Percentiles rank a stretch among this genome's conserved stretches.
Evolutionary conservation across 2,113 vertebrate genomes (phyloP).

Genomic region (Genyomyrus donnyi): DNA sequence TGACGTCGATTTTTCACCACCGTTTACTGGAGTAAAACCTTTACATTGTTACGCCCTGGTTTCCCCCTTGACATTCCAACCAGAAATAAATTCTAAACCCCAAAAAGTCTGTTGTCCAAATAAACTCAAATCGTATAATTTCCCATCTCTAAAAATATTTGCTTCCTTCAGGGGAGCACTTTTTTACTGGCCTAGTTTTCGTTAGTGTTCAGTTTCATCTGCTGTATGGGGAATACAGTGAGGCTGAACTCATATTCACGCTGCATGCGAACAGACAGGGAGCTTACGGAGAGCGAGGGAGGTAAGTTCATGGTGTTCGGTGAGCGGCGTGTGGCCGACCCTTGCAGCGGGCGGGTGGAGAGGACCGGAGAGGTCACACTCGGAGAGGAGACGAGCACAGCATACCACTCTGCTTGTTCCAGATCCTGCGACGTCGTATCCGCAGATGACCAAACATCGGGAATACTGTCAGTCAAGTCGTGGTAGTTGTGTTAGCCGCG

Average conservation of each 20-base stretch:
- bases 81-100: neutral
- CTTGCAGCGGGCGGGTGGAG: conserved; percentile 12
- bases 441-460: neutral
- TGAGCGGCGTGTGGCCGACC: neutral
- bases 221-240: neutral
- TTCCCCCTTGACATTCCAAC: neutral
- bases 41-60: neutral
- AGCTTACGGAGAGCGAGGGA: neutral
- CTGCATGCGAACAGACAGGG: neutral
- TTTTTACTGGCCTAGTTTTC: conserved; percentile 15
- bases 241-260: neutral
- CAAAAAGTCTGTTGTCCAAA: neutral
- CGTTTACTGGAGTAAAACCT: neutral
- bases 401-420: neutral
- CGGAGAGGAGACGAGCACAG: conserved; percentile 34
- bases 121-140: conserved; percentile 4
- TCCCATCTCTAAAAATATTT: conserved; percentile 16
- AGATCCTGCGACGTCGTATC: neutral
- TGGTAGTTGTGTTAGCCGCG: neutral
- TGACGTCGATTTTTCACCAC: neutral
- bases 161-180: neutral
- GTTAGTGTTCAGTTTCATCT: neutral
- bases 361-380: conserved; percentile 44
- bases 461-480: neutral
- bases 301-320: neutral